Conservation (phyloP, 2,888 invertebrate species). For the Rotaria sp. region DNA sequence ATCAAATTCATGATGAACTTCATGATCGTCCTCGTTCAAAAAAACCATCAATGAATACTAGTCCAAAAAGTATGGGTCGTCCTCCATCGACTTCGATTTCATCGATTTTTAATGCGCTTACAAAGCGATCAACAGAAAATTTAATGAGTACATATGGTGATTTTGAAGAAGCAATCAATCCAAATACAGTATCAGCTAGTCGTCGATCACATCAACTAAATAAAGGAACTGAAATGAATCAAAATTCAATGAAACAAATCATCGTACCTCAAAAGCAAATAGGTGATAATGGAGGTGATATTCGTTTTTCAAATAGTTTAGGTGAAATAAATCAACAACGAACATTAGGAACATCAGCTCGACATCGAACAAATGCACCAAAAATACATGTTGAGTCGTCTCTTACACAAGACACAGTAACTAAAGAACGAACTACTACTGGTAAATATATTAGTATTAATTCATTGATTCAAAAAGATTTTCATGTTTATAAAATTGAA, state of each 20-base stretch:
- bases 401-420: not conserved
- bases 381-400: not conserved
- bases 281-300: not conserved
- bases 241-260: not conserved
- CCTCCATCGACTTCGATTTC: not conserved
- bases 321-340: not conserved
- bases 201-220: not conserved
- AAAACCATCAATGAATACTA: not conserved
- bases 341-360: not conserved
- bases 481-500: not conserved
- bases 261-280: not conserved
- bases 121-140: conserved; percentile 16
- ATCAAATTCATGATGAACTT: not conserved
- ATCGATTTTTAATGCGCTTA: not conserved
- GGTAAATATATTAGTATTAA: not conserved
- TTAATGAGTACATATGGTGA: not conserved
- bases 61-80: not conserved
- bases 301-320: conserved; percentile 16
- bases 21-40: not conserved
- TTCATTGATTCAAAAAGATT: no score
- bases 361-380: not conserved
- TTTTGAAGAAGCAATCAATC: not conserved
- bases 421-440: not conserved
- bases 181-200: not conserved
- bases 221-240: not conserved